Evolutionary conservation across 2,888 invertebrate species (phyloP).

Genomic region (Cacoxenus indagator): DNA sequence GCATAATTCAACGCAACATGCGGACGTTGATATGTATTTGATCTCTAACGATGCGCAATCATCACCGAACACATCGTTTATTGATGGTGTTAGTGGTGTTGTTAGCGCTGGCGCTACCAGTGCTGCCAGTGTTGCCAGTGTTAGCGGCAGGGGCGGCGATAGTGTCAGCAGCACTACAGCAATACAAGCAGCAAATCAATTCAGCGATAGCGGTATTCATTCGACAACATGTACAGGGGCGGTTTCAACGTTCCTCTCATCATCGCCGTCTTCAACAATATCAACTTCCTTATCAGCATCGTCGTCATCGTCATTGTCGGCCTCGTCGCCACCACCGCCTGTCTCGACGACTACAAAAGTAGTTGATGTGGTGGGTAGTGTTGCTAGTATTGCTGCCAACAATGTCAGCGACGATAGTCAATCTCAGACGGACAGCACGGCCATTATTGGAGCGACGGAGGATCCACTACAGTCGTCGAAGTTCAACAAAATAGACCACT

Average conservation of each 20-base stretch:
- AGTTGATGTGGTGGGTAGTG: neutral
- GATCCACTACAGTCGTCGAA: no score
- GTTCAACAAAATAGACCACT: no score
- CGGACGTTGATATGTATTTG: constrained; percentile 49
- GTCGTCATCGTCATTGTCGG: constrained; percentile 37
- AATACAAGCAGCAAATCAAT: constrained; percentile 53
- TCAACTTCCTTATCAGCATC: constrained; percentile 41
- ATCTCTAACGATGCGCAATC: constrained; percentile 51
- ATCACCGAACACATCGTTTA: constrained; percentile 60
- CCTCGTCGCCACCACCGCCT: constrained; percentile 29
- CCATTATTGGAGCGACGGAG: no score
- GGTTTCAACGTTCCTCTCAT: constrained; percentile 35
- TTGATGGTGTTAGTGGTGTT: constrained; percentile 29
- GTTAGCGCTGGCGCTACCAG: constrained; percentile 24
- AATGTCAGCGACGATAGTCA: neutral
- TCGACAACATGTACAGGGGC: constrained; percentile 37
- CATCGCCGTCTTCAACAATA: constrained; percentile 45
- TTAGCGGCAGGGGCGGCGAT: constrained; percentile 38
- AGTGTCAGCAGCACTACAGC: neutral
- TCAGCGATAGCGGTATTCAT: constrained; percentile 60
- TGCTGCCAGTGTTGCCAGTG: constrained; percentile 44
- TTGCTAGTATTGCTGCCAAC: neutral
- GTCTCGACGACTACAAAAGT: constrained; percentile 16
- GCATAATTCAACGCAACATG: constrained; percentile 51
- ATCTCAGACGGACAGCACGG: no score